These are phyloP conservation scores for Notolepis coatsorum DNA, from an alignment of 2,797 vertebrate species.

Conservation along the genomic window DNA sequence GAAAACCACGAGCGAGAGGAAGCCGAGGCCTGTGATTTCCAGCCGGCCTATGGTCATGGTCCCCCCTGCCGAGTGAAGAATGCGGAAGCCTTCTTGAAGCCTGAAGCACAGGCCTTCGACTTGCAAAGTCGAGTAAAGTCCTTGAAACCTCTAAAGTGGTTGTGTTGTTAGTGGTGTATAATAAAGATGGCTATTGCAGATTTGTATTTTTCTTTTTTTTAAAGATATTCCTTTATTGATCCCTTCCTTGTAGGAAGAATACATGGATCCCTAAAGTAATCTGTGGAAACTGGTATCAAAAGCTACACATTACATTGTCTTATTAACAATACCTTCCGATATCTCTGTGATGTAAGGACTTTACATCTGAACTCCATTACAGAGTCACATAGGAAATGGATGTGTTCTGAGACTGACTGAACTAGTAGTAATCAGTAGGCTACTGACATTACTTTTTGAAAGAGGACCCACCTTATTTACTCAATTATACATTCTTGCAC, in stretches of 20 bases:
- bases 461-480: too few relatives aligned
- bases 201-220: conserved; percentile 5
- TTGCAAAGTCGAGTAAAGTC: neutral
- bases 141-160: neutral
- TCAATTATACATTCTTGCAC: too few relatives aligned
- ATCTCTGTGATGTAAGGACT: too few relatives aligned
- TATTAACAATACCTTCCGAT: too few relatives aligned
- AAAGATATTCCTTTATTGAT: too few relatives aligned
- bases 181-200: neutral
- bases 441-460: too few relatives aligned
- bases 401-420: neutral
- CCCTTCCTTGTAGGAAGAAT: neutral
- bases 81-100: too few relatives aligned
- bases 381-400: neutral
- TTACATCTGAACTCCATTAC: neutral
- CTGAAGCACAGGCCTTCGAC: neutral
- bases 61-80: neutral
- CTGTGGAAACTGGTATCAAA: neutral
- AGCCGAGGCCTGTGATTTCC: conserved; percentile 46
- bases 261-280: neutral
- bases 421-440: neutral
- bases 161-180: neutral
- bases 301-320: too few relatives aligned
- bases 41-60: conserved; percentile 45
- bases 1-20: neutral